Evolutionary conservation across 2,888 invertebrate species (phyloP), one percentile per base, ranked within the genome.

Genomic region (Apotomis capreana): DNA sequence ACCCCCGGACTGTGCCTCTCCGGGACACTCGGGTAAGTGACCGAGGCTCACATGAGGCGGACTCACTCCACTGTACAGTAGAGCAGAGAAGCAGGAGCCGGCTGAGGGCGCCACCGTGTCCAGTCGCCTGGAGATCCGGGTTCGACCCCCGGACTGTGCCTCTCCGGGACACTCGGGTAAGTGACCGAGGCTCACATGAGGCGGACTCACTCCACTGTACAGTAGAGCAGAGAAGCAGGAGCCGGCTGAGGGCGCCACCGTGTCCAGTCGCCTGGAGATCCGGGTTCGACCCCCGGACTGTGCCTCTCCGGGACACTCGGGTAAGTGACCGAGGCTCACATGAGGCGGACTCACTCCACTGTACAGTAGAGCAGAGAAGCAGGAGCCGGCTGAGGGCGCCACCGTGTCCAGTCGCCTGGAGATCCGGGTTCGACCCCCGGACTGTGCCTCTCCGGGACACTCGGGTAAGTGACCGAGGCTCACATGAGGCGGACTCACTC

Each of bases 211-310:
- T 26, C 1, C 26, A 26, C 26, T 26, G 15, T 15, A 15, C 15
- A 5, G 76, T 74, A 73, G 67, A 70, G 80, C 51, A 76, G 75
- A 75, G 84, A 78, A 67, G 59, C 70, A 69, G 86, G 76, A 73
- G n/a, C 76, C 74, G 4, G 75, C 81, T 0, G 85, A 86, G 74
- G 90, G 86, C 71, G 83, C 88, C 75, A 92, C 95, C 0, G 96
- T 97, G 26, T 97, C 97, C 71, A 96, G 96, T 58, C 95, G 97
- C 60, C 93, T 97, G 65, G 97, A 97, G 92, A 97, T 97, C 69
- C 94, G 97, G 67, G 97, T 97, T 68, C 94, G 96, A 65, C 94
- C 95, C 58, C 89, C 94, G 70, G 87, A 87, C 76, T 83, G 76
- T 73, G 78, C 84, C 57, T 87, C 87, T 40, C 87, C 89, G 0